Percentiles rank a stretch among this genome's conserved stretches.
These are phyloP conservation scores for Pterobdella sp. DNA, from an alignment of 2,888 invertebrate species.

Conservation along the genomic window DNA sequence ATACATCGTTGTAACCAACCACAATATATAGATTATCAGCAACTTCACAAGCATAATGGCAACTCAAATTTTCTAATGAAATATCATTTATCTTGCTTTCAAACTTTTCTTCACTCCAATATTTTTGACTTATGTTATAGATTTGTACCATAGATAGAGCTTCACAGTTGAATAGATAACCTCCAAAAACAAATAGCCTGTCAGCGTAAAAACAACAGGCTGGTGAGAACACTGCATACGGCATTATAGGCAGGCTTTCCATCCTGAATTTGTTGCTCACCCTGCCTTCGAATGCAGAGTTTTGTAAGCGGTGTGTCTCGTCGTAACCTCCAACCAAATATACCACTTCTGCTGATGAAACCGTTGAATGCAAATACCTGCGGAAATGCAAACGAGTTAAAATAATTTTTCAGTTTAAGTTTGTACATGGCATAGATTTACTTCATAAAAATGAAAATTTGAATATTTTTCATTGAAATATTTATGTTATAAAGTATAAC, in stretches of 20 bases:
- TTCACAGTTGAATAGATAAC: slow-evolving; percentile 33
- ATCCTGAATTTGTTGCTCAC: slow-evolving; percentile 31
- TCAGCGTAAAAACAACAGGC: slow-evolving; percentile 33
- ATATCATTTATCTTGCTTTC: not conserved
- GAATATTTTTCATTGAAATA: too few species aligned
- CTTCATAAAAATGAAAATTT: too few species aligned
- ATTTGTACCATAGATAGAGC: slow-evolving; percentile 33
- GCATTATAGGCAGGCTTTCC: slow-evolving; percentile 34
- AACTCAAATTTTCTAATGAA: slow-evolving; percentile 27
- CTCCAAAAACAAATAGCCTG: slow-evolving; percentile 37
- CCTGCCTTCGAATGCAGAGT: slow-evolving; percentile 36
- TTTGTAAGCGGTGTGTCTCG: slow-evolving; percentile 37
- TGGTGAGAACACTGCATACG: slow-evolving; percentile 35
- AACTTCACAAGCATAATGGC: slow-evolving; percentile 36
- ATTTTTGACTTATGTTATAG: slow-evolving; percentile 31
- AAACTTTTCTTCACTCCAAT: slow-evolving; percentile 35
- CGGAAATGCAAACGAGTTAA: too few species aligned
- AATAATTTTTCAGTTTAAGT: too few species aligned
- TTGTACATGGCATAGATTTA: too few species aligned
- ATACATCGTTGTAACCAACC: slow-evolving; percentile 30
- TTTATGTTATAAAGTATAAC: too few species aligned
- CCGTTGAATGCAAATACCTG: slow-evolving; percentile 37
- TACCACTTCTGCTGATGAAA: slow-evolving; percentile 30
- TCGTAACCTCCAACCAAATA: slow-evolving; percentile 38
- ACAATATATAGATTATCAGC: slow-evolving; percentile 33